Evolutionary conservation across 1,140 invertebrate species (phyloP).

Genomic region (Heliconius melpomene): DNA sequence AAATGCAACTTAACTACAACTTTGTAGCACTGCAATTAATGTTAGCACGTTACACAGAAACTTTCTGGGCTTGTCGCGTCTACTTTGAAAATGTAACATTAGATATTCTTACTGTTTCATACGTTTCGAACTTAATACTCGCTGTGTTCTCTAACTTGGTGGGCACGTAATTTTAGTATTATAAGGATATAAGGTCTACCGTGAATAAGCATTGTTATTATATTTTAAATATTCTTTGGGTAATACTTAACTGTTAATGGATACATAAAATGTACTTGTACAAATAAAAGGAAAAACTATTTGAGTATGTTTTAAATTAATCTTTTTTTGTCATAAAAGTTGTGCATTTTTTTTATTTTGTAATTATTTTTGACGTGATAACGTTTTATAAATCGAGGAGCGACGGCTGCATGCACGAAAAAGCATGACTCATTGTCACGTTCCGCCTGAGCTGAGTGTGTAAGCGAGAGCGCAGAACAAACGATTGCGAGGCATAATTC

Average conservation of each 20-base stretch:
- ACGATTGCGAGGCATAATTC: no score
- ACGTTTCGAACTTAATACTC: background rate
- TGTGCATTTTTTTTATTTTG: no score
- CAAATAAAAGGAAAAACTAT: background rate
- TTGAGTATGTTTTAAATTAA: background rate
- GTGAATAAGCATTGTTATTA: background rate
- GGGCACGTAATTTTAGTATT: background rate
- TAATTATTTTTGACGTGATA: no score
- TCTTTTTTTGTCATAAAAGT: no score
- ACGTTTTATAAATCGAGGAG: no score
- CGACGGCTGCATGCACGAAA: no score
- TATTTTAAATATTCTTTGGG: background rate
- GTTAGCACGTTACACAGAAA: constrained; percentile 44
- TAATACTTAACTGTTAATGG: background rate
- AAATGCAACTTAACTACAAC: constrained; percentile 38
- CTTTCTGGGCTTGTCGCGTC: constrained; percentile 35
- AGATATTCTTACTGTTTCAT: constrained; percentile 27
- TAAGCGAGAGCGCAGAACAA: no score
- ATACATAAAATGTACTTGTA: background rate
- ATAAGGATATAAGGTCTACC: background rate
- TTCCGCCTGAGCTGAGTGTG: no score
- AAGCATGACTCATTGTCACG: no score
- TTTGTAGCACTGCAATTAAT: constrained; percentile 49
- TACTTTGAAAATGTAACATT: constrained; percentile 25
- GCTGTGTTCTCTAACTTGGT: background rate